Evolutionary conservation across 2,113 vertebrate genomes (phyloP), one percentile per base, ranked within the genome.

Genomic region (Struthio camelus): DNA sequence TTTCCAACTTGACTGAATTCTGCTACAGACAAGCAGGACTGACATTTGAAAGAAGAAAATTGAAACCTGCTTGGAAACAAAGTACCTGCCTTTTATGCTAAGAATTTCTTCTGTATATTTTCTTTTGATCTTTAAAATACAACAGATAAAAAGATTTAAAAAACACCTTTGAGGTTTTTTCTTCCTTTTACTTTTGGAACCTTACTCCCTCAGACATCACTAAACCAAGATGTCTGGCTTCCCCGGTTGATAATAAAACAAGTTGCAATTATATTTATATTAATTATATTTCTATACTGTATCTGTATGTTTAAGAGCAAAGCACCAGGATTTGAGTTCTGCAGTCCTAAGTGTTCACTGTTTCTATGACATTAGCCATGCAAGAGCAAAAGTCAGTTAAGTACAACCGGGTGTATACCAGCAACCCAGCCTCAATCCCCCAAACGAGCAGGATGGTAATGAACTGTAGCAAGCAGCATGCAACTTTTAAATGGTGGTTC

Each of bases 51-150:
- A 24, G 80, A 87, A 77, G 36, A 65, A 86, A 90, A 86, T n/a
- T 34, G 34, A 91, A 86, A 80, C 53, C 62, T 89, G 42, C 34
- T 97, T 86, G 12, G 72, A 84, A 93, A 89, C 85, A 93, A 87
- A 83, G 38, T 46, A 80, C 9, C 14, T 79, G 66, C 69, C 53
- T 94, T 79, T 87, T 75, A 77, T 67, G 46, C 59, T 61, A 96
- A 71, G 81, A 94, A 65, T 76, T 71, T 78, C 28, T 92, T 69
- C 44, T 76, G 24, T 82, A 59, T 87, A 38, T 85, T 80, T 89
- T 90, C 51, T 85, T 91, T 80, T 78, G 42, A 90, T 44, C n/a
- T 58, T 51, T 48, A 92, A 94, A 85, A 85, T 40, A 32, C 48
- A 91, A 51, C 32, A 40, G 53, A 42, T 24, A 59, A 93, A 81